Evolutionary conservation across 2,113 vertebrate genomes (phyloP).

Genomic region (Cyanoramphus novaezelandiae): DNA sequence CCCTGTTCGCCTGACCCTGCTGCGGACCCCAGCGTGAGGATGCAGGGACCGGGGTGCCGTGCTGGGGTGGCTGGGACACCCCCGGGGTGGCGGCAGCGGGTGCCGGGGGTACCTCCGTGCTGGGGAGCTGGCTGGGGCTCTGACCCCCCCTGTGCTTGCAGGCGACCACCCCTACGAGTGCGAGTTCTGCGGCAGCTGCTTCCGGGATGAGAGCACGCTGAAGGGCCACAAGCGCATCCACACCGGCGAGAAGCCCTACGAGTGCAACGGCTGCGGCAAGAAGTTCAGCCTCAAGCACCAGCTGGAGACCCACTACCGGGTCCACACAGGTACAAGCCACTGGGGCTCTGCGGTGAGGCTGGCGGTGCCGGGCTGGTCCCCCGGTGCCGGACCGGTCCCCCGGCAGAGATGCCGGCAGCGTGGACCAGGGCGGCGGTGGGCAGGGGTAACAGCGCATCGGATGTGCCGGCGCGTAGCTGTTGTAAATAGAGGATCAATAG

Average conservation of each 20-base stretch:
- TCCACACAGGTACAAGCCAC: slow-evolving; percentile 87
- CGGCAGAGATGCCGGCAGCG: accelerated
- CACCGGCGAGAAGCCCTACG: slow-evolving; percentile 32
- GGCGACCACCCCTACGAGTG: slow-evolving; percentile 96
- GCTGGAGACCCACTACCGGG: slow-evolving; percentile 98
- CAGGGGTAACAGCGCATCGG: neutral
- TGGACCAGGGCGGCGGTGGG: neutral
- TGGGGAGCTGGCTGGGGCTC: neutral
- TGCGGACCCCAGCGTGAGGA: accelerated
- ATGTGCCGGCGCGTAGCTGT: neutral
- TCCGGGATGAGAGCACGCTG: slow-evolving; percentile 96
- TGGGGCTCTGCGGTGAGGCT: neutral
- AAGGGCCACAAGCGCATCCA: slow-evolving; percentile 94
- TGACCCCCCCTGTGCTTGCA: neutral
- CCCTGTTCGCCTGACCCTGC: accelerated
- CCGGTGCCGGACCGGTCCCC: accelerated
- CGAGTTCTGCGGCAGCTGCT: slow-evolving; percentile 98
- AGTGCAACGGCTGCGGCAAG: slow-evolving; percentile 93
- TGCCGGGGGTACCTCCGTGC: accelerated
- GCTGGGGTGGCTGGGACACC: accelerated
- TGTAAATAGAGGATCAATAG: slow-evolving; percentile 84
- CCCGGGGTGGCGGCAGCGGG: accelerated
- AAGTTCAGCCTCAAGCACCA: slow-evolving; percentile 99
- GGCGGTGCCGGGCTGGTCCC: accelerated
- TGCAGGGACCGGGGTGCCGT: accelerated